Evolutionary conservation across 2,113 vertebrate genomes (phyloP).

Genomic region (Hiodon alosoides): DNA sequence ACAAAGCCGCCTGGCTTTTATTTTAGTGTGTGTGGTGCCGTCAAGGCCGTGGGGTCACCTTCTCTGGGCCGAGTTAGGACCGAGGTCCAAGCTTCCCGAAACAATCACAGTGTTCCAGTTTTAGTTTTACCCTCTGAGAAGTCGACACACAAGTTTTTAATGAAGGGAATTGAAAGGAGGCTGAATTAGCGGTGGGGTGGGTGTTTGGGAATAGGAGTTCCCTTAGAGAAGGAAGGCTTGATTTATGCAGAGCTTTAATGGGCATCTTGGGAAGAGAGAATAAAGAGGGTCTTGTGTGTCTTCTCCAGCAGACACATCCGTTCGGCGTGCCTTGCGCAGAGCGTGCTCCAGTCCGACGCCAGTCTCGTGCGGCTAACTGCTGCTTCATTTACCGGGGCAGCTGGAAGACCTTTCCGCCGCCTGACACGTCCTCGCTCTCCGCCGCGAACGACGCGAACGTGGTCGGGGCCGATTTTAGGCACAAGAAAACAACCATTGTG

Average conservation of each 20-base stretch:
- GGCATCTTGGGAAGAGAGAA: neutral
- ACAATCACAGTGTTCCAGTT: neutral
- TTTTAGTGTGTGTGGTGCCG: too few species aligned
- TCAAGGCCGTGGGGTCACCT: neutral
- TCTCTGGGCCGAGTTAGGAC: neutral
- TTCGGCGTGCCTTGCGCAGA: neutral
- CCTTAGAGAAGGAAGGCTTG: neutral
- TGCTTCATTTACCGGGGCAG: neutral
- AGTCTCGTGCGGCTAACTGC: neutral
- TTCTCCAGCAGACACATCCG: neutral
- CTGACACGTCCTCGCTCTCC: neutral
- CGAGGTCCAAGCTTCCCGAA: neutral
- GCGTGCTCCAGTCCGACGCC: neutral
- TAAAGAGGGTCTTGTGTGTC: neutral
- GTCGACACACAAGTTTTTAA: too few species aligned
- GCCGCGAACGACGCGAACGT: too few species aligned
- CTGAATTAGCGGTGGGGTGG: too few species aligned
- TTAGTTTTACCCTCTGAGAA: too few species aligned
- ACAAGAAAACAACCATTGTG: too few species aligned
- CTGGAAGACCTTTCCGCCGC: neutral
- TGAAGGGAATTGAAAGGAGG: too few species aligned
- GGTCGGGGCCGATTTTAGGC: too few species aligned
- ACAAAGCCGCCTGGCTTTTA: too few species aligned
- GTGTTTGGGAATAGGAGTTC: neutral
- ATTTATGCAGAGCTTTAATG: constrained; percentile 14